A percentile compares a stretch with the other conserved stretches of the same genome.
Evolutionary conservation across 2,888 invertebrate species (phyloP).

Genomic region (Mythimna vitellina): DNA sequence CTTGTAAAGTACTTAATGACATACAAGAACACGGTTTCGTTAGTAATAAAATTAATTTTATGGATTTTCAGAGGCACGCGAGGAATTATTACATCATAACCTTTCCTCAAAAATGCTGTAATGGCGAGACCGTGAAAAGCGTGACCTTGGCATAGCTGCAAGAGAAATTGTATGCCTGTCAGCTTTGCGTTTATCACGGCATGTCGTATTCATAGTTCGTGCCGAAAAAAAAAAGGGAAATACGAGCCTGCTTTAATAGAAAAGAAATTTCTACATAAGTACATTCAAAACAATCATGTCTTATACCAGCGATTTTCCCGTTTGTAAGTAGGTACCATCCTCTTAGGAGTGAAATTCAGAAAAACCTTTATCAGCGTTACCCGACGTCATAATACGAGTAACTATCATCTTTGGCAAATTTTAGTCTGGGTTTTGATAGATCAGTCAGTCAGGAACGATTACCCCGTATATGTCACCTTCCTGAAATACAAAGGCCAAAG

Average conservation of each 20-base stretch:
- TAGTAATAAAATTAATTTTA: conserved; percentile 49
- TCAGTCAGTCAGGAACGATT: no score
- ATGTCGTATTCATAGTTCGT: not conserved
- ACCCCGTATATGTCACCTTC: no score
- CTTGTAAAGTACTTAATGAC: conserved; percentile 12
- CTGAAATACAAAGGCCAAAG: no score
- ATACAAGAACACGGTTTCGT: conserved; percentile 32
- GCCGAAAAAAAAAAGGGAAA: not conserved
- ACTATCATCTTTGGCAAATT: no score
- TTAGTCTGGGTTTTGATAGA: no score
- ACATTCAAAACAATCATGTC: no score
- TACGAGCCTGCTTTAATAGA: not conserved
- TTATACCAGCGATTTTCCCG: no score
- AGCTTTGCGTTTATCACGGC: not conserved
- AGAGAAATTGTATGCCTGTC: not conserved
- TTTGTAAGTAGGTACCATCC: no score
- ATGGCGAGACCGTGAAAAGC: conserved; percentile 12
- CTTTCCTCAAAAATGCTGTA: conserved; percentile 13
- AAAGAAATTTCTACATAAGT: not conserved
- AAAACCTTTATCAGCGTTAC: no score
- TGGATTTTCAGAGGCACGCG: conserved; percentile 42
- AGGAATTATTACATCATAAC: conserved; percentile 31
- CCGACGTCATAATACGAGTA: no score
- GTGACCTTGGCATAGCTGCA: conserved; percentile 6
- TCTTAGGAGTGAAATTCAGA: no score